Evolutionary conservation across 2,797 vertebrate species (phyloP), one percentile per base, ranked within the genome.

Genomic region (Labroides dimidiatus): DNA sequence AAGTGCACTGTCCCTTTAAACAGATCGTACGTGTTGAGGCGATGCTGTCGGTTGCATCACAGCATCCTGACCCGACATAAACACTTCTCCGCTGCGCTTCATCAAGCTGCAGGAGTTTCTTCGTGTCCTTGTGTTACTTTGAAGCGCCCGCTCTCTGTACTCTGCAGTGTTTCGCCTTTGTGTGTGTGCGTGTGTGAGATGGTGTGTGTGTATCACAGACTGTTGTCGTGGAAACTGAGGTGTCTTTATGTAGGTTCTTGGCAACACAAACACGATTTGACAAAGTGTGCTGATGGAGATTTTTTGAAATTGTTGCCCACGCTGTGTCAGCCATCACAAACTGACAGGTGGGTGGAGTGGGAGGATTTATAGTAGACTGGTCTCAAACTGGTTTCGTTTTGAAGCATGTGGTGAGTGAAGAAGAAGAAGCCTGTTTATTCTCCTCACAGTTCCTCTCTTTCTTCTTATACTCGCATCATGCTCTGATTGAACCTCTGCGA

Each of bases 181-280:
- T 73, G 72, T 56, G 37, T 39, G 37, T 39, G 37, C 13, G 37
- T 39, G 37, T 36, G 36, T 36, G 36, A 3, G 36, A n/a, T n/a
- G n/a, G 36, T 36, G 36, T 39, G 37, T 39, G 37, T 39, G 37
- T 39, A 4, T 84, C 73, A 37, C 76, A 77, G 85, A 85, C 87
- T 85, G 92, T 93, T 92, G 92, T 91, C 88, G 84, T 93, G 92
- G 92, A 92, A 93, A 93, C 92, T 80, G 88, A 85, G 81, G 84
- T 87, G 86, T 89, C 89, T 87, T 87, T 82, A 84, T 82, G 86
- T 88, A 84, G 88, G 84, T 84, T 78, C 79, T 84, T 86, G 89
- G 88, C 87, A 91, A 79, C 82, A 54, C 69, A 74, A 83, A 78
- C 78, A 75, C 61, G 79, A 64, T 87, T 88, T 90, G 86, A 90